Evolutionary conservation across 2,888 invertebrate genomes (phyloP).

Genomic region (Agrenia bidenticulata): DNA sequence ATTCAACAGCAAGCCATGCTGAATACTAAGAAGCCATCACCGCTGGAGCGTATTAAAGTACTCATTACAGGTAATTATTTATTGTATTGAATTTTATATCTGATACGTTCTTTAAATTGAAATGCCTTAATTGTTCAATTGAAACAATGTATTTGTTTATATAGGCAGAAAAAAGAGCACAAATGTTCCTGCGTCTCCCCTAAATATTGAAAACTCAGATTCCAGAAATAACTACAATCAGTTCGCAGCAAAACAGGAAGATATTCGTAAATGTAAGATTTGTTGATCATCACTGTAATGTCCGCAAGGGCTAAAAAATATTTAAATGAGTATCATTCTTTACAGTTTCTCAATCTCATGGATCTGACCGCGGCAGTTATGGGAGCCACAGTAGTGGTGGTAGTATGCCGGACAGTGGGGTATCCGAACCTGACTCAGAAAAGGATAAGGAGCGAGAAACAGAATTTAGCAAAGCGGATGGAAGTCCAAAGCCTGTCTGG

Average conservation of each 20-base stretch:
- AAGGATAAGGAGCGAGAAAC: slow-evolving; percentile 12
- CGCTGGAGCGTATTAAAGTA: slow-evolving; percentile 7
- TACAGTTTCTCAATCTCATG: neutral
- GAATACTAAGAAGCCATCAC: slow-evolving; percentile 1
- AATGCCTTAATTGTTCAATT: neutral
- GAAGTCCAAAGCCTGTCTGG: slow-evolving; percentile 20
- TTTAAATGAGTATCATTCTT: no score
- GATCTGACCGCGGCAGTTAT: slow-evolving; percentile 23
- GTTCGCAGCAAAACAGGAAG: no score
- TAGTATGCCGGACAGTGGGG: slow-evolving; percentile 20
- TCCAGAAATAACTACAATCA: no score
- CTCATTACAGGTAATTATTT: slow-evolving; percentile 8
- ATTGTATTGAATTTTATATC: neutral
- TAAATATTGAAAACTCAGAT: no score
- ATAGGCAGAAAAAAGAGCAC: slow-evolving; percentile 13
- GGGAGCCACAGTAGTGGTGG: slow-evolving; percentile 23
- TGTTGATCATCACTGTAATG: no score
- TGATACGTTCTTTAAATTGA: neutral
- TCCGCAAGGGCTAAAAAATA: no score
- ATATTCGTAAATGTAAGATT: no score
- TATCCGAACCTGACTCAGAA: slow-evolving; percentile 23
- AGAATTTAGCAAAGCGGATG: neutral
- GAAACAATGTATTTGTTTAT: neutral
- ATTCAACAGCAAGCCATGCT: slow-evolving; percentile 61
- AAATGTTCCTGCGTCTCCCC: neutral